Conservation (phyloP, 2,113 vertebrate genomes). For the Nannospalax galili region DNA sequence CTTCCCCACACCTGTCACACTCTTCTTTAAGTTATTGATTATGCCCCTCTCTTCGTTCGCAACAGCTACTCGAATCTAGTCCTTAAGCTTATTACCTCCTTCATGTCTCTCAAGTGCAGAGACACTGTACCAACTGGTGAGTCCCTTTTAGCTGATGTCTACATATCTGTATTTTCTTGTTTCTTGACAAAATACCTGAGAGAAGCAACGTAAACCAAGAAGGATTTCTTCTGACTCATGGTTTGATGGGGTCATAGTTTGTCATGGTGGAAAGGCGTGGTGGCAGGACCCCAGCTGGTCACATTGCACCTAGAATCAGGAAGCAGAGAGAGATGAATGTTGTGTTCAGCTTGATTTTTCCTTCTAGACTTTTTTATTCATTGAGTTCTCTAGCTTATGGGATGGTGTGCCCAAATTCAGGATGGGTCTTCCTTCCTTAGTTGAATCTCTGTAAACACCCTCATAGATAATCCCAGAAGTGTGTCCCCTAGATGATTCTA, state of each 20-base stretch:
- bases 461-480: not conserved
- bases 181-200: not conserved
- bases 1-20: not conserved
- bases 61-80: not conserved
- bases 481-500: not conserved
- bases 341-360: not conserved
- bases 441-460: not conserved
- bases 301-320: no score
- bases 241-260: no score
- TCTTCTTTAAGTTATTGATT: not conserved
- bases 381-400: not conserved
- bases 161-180: not conserved
- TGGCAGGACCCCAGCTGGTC: not conserved
- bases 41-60: not conserved
- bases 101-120: not conserved
- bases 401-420: not conserved
- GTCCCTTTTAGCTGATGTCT: not conserved
- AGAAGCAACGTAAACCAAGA: not conserved
- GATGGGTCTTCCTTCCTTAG: not conserved
- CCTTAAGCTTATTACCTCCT: no score
- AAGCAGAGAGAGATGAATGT: not conserved
- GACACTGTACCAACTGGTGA: not conserved
- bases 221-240: not conserved
- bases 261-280: no score
- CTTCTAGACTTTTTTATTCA: not conserved